Conservation (phyloP, 2,888 invertebrate genomes). For the Drosophila colorata region DNA sequence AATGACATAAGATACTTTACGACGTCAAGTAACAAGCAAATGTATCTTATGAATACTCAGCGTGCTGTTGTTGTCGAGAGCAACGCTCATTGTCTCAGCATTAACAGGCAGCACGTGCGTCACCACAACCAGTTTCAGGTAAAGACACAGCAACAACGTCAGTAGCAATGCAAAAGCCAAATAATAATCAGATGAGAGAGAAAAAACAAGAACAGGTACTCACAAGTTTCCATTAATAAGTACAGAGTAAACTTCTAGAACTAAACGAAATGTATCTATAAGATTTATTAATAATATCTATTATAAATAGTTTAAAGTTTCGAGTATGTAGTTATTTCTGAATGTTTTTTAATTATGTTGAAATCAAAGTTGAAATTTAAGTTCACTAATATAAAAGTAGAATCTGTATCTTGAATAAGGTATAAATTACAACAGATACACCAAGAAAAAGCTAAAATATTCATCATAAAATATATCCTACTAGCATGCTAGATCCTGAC, state of each 20-base stretch:
- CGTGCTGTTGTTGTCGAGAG: slow-evolving; percentile 16
- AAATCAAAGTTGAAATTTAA: too few relatives aligned
- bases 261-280: slow-evolving; percentile 15
- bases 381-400: too few relatives aligned
- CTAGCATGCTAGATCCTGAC: too few relatives aligned
- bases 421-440: too few relatives aligned
- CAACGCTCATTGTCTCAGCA: slow-evolving; percentile 60
- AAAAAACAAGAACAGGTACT: neutral
- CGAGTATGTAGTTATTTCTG: too few relatives aligned
- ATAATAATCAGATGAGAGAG: slow-evolving; percentile 30
- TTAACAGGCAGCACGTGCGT: slow-evolving; percentile 63
- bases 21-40: slow-evolving; percentile 56
- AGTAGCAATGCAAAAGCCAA: slow-evolving; percentile 35
- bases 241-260: slow-evolving; percentile 9
- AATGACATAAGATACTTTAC: slow-evolving; percentile 73
- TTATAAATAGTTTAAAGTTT: neutral
- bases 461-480: too few relatives aligned
- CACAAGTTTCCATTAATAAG: slow-evolving; percentile 22
- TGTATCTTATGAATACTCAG: neutral
- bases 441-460: too few relatives aligned
- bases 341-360: too few relatives aligned
- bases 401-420: too few relatives aligned
- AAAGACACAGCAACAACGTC: slow-evolving; percentile 32
- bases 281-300: neutral
- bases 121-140: slow-evolving; percentile 69